Conservation (phyloP, 2,888 invertebrate genomes). For the Sceliomorpha sp. region DNA sequence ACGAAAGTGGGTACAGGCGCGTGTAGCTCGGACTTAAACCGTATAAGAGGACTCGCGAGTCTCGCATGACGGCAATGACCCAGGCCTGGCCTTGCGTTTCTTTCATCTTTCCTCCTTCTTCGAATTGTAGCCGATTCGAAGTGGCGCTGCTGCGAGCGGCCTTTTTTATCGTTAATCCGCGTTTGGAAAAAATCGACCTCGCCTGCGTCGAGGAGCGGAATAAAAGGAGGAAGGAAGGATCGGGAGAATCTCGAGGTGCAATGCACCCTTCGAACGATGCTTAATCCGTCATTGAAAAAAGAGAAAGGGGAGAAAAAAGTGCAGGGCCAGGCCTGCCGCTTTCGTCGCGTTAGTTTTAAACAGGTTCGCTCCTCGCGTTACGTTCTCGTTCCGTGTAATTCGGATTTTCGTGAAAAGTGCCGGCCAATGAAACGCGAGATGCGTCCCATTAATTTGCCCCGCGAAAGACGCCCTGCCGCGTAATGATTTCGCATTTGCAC, state of each 20-base stretch:
- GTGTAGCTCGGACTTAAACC: constrained; percentile 40
- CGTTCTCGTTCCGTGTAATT: no score
- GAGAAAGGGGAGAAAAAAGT: constrained; percentile 68
- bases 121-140: constrained; percentile 66
- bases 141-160: constrained; percentile 56
- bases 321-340: constrained; percentile 65
- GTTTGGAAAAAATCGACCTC: constrained; percentile 41
- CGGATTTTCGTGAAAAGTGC: no score
- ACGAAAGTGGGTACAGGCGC: constrained; percentile 26
- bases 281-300: constrained; percentile 55
- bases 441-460: no score
- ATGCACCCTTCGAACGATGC: constrained; percentile 15
- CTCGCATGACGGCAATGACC: constrained; percentile 74
- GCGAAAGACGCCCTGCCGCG: no score
- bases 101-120: constrained; percentile 72
- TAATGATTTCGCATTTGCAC: no score
- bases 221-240: constrained; percentile 10
- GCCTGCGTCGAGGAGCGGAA: constrained; percentile 19
- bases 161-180: constrained; percentile 50
- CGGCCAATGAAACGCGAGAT: no score
- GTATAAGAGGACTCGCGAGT: constrained; percentile 57
- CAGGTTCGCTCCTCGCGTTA: no score
- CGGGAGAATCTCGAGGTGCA: constrained; percentile 20
- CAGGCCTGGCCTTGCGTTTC: constrained; percentile 70
- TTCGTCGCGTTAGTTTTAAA: no score